Percentiles rank a stretch among this genome's conserved stretches.
phyloP scores from a whole-genome alignment of 2,113 vertebrate species.

The Galeopterus variegatus region DNA sequence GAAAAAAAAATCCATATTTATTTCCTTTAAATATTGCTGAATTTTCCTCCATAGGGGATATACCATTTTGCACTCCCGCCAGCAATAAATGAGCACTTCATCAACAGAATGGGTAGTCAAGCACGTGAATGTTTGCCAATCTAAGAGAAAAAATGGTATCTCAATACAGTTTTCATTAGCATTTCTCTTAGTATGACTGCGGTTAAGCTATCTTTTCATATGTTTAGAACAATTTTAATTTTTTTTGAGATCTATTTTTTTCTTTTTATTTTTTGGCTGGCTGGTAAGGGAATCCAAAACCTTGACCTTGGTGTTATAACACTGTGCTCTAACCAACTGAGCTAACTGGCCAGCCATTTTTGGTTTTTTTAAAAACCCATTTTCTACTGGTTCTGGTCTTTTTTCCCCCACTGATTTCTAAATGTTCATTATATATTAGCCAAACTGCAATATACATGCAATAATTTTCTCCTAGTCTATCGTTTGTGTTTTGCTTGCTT shows the following conservation, averaged over 20 bases:
- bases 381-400: background rate
- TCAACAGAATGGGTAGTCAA: background rate
- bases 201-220: background rate
- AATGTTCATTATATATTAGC: background rate
- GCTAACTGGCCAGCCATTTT: background rate
- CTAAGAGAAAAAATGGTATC: background rate
- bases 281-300: no score
- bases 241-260: background rate
- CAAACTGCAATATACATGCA: background rate
- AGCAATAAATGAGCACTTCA: background rate
- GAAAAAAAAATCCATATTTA: background rate
- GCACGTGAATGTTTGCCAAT: background rate
- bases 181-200: background rate
- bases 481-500: background rate
- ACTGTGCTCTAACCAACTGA: no score
- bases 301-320: no score
- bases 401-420: background rate
- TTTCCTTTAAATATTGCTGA: background rate
- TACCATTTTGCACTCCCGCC: background rate
- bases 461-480: background rate
- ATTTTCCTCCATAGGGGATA: background rate
- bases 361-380: background rate
- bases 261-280: no score
- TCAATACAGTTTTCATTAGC: background rate
- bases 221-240: background rate